Base-by-base conservation (phyloP, 2,113 vertebrate species). In the Ginglymostoma cirratum region DNA sequence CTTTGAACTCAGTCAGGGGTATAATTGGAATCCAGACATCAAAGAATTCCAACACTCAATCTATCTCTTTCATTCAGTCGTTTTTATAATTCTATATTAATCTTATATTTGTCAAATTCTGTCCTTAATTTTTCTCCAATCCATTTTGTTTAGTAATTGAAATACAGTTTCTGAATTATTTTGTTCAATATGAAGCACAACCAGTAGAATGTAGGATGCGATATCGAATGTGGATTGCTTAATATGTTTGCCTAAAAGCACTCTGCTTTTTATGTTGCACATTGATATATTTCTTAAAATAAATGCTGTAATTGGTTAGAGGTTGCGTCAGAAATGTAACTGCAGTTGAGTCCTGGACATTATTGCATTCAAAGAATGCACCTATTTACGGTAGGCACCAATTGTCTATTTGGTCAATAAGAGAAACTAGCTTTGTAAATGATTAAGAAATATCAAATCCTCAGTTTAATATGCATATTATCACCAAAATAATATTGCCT, bases 11-110 rank as follows among this genome's bases (percentile, higher is more conserved):
- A 99, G 99, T 99, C 98, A 99, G 99, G 98, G 99, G 99, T 99
- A 99, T 99, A 99, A 99, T 99, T 99, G 99, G 98, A 99, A 99
- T 99, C 98, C 98, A 98, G 98, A 99, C 99, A 99, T 99, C 99
- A 99, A 99, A 99, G 99, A 98, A 98, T 98, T 98, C 98, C 98
- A 98, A 97, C 96, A 97, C 97, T 98, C 98, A 98, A 97, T 98
- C 98, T 97, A 98, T 97, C 98, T 98, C 97, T 97, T 96, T 96
- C 97, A 96, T 94, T 97, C 96, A 97, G 97, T 95, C 69, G 5
- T 95, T 95, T 72, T 93, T 45, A 95, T 95, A 72, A 95, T 97
- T 97, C 97, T 97, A 97, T 97, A 98, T 97, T 98, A 98, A 97
- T 98, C 97, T 97, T 97, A 97, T 98, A 98, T 98, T 98, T 97